Evolutionary conservation across 2,797 vertebrate genomes (phyloP).

Genomic region (Sebastes itinus): DNA sequence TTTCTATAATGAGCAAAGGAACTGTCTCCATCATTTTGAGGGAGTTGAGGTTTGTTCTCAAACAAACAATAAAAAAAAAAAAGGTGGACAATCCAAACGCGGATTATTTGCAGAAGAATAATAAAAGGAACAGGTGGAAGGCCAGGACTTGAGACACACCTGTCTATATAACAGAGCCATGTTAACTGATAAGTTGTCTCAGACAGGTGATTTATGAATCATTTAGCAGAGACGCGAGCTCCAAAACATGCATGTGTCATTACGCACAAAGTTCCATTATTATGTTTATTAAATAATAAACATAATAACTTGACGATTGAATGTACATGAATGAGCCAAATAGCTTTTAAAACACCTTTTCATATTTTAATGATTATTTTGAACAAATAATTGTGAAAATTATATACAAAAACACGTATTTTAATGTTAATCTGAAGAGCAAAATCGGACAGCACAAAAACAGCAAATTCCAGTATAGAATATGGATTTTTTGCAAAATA

Average conservation of each 20-base stretch:
- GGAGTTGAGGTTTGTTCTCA: conserved; percentile 68
- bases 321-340: no score
- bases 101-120: conserved; percentile 76
- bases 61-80: conserved; percentile 80
- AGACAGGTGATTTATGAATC: conserved; percentile 63
- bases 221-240: conserved; percentile 40
- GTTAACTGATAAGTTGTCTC: conserved; percentile 75
- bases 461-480: no score
- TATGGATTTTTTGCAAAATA: no score
- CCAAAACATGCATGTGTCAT: conserved; percentile 1
- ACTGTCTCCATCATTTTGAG: conserved; percentile 7
- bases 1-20: conserved; percentile 36
- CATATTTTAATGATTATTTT: no score
- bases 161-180: conserved; percentile 62
- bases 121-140: conserved; percentile 87
- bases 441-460: no score
- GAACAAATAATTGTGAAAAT: no score
- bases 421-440: no score
- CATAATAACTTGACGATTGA: no score
- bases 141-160: conserved; percentile 75
- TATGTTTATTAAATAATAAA: no score
- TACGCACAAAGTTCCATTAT: neutral
- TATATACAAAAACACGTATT: no score
- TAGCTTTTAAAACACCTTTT: no score
- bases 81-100: conserved; percentile 44